These are phyloP conservation scores for Globodera rostochiensis DNA, from an alignment of 1,140 invertebrate species.

Conservation along the genomic window DNA sequence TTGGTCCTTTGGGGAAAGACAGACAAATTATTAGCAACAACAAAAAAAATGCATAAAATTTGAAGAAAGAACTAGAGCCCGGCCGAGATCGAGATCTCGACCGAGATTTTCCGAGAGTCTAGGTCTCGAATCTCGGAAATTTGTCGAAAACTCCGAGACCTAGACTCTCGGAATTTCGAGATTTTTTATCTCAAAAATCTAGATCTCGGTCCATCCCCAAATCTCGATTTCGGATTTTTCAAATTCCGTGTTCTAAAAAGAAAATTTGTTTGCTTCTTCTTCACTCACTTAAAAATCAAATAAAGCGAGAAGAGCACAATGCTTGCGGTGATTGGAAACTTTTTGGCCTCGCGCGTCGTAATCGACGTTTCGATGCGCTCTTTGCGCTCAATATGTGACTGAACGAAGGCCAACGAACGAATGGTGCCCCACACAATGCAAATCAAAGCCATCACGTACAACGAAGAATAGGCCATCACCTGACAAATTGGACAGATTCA, in stretches of 20 bases:
- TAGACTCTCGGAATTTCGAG: too few relatives aligned
- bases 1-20: constrained; percentile 3
- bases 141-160: too few relatives aligned
- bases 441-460: constrained; percentile 55
- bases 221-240: background rate
- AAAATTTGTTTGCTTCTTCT: too few relatives aligned
- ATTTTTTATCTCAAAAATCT: too few relatives aligned
- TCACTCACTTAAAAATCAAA: constrained; percentile 52
- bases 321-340: constrained; percentile 52
- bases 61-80: background rate
- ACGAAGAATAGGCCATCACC: constrained; percentile 52
- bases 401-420: constrained; percentile 51
- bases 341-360: constrained; percentile 38
- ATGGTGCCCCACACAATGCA: constrained; percentile 56
- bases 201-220: background rate
- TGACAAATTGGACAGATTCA: background rate
- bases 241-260: too few relatives aligned
- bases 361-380: constrained; percentile 55
- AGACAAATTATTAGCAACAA: background rate
- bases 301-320: constrained; percentile 56
- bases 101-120: too few relatives aligned
- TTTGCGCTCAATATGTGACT: constrained; percentile 38
- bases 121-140: too few relatives aligned
- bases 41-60: constrained; percentile 16
- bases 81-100: too few relatives aligned